Evolutionary conservation across 2,888 invertebrate genomes (phyloP).

Genomic region (Lasioglossum leucozonium): DNA sequence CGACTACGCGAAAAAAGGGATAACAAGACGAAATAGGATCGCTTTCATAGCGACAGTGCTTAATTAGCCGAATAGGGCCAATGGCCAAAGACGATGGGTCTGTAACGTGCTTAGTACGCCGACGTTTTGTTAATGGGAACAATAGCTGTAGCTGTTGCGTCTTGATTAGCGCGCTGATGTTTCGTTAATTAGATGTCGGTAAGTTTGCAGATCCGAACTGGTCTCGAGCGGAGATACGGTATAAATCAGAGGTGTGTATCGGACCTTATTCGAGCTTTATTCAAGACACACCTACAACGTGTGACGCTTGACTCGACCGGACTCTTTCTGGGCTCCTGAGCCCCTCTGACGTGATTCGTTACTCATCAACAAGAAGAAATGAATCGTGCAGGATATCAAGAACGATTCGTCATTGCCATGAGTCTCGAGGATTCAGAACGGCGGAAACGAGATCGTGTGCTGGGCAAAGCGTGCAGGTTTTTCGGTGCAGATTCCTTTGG

Average conservation of each 20-base stretch:
- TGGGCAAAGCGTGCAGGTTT: too few relatives aligned
- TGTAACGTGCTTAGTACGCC: not conserved
- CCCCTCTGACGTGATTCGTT: constrained; percentile 36
- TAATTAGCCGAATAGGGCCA: not conserved
- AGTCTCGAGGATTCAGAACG: not conserved
- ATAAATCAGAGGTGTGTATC: constrained; percentile 35
- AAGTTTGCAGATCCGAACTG: not conserved
- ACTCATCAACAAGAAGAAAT: constrained; percentile 13
- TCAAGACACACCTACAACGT: constrained; percentile 54
- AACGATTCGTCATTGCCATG: constrained; percentile 27
- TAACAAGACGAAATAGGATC: not conserved
- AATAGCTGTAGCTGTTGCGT: not conserved
- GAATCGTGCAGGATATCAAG: constrained; percentile 17
- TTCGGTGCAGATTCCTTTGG: too few relatives aligned
- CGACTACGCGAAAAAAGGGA: not conserved
- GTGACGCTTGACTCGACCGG: constrained; percentile 18
- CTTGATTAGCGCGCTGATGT: not conserved
- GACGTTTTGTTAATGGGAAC: not conserved
- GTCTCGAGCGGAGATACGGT: not conserved
- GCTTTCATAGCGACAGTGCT: not conserved
- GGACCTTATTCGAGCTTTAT: constrained; percentile 8
- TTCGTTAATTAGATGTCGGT: not conserved
- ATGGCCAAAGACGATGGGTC: not conserved
- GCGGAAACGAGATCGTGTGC: not conserved
- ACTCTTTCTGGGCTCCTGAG: constrained; percentile 19